These are phyloP conservation scores for Macrobrachium rosenbergii DNA, from an alignment of 1,140 invertebrate genomes.

Conservation along the genomic window DNA sequence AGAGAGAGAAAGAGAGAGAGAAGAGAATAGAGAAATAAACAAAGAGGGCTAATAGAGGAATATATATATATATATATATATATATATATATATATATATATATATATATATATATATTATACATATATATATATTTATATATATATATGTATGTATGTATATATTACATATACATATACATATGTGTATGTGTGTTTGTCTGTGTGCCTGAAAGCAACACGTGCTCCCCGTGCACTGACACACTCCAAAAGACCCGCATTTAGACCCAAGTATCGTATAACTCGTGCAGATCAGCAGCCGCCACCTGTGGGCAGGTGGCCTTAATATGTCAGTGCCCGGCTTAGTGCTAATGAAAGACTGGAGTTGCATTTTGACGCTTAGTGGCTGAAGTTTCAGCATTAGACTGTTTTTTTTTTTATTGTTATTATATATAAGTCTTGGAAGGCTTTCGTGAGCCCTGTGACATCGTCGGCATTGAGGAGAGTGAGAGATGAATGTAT, in stretches of 20 bases:
- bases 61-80: slow-evolving; percentile 21
- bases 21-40: not conserved
- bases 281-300: no score
- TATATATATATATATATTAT: slow-evolving; percentile 34
- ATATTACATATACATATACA: not conserved
- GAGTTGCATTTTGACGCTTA: no score
- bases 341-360: no score
- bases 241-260: not conserved
- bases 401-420: no score
- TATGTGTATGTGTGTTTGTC: slow-evolving; percentile 1
- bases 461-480: no score
- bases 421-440: no score
- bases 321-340: no score
- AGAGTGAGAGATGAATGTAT: no score
- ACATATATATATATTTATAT: slow-evolving; percentile 26
- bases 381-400: no score
- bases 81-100: slow-evolving; percentile 44
- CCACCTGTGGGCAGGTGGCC: no score
- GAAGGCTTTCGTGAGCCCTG: no score
- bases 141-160: not conserved
- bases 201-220: not conserved
- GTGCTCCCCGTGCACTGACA: no score
- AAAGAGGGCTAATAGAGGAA: not conserved
- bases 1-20: slow-evolving; percentile 16
- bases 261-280: not conserved